These are phyloP conservation scores for Entelurus aequoreus DNA, from an alignment of 2,113 vertebrate genomes.

Conservation along the genomic window DNA sequence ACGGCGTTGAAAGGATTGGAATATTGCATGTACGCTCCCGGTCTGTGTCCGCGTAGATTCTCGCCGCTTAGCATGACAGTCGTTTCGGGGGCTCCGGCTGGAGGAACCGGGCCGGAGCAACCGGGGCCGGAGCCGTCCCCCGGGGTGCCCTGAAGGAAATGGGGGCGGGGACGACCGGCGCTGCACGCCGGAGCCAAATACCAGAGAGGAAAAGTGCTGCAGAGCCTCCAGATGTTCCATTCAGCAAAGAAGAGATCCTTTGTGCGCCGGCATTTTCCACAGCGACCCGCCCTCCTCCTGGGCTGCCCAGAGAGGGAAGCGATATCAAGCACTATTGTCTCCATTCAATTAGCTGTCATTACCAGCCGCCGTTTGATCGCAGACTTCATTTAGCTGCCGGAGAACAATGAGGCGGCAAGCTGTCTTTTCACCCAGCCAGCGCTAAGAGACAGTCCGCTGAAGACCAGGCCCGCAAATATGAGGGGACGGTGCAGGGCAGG, in stretches of 20 bases:
- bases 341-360: slow-evolving; percentile 70
- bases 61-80: slow-evolving; percentile 38
- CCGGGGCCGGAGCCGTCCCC: slow-evolving; percentile 18
- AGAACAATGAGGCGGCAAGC: slow-evolving; percentile 59
- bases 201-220: slow-evolving; percentile 22
- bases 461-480: too few species aligned
- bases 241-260: slow-evolving; percentile 48
- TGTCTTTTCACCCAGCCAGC: slow-evolving; percentile 42
- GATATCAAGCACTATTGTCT: slow-evolving; percentile 64
- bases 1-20: slow-evolving; percentile 27
- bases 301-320: slow-evolving; percentile 30
- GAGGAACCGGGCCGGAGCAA: slow-evolving; percentile 9
- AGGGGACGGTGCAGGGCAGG: too few species aligned
- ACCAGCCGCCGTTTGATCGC: slow-evolving; percentile 62
- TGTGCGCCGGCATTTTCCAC: slow-evolving; percentile 36
- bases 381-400: slow-evolving; percentile 57
- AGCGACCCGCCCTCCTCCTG: slow-evolving; percentile 35
- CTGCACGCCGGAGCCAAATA: too few species aligned
- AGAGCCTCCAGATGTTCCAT: slow-evolving; percentile 69
- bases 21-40: slow-evolving; percentile 12
- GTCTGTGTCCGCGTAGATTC: slow-evolving; percentile 27
- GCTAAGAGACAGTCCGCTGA: slow-evolving; percentile 12
- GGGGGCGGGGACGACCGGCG: slow-evolving; percentile 31
- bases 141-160: slow-evolving; percentile 41
- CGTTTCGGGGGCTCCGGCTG: slow-evolving; percentile 37